Evolutionary conservation across 2,113 vertebrate species (phyloP).

Genomic region (Puntigrus tetrazona): DNA sequence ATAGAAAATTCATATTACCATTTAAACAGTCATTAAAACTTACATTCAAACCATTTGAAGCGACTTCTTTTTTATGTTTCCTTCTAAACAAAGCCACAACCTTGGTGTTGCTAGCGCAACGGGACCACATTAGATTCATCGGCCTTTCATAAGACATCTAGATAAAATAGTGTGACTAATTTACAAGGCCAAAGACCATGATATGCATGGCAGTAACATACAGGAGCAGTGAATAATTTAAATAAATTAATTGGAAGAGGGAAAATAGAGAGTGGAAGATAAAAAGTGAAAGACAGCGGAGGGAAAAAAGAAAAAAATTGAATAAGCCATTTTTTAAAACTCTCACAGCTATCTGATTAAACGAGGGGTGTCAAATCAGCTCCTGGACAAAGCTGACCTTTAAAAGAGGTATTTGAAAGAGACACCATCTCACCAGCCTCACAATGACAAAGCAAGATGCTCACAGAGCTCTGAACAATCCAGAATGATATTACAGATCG

Average conservation of each 20-base stretch:
- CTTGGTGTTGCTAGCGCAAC: not conserved
- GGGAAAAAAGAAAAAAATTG: not conserved
- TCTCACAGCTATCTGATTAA: constrained; percentile 57
- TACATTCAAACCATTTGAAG: not conserved
- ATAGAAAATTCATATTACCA: not conserved
- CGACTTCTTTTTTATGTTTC: not conserved
- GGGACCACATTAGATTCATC: not conserved
- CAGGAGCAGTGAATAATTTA: not conserved
- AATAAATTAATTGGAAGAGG: constrained; percentile 2
- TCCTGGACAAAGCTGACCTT: constrained; percentile 63
- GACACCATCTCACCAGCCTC: constrained; percentile 52
- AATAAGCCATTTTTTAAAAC: not conserved
- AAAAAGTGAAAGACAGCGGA: not conserved
- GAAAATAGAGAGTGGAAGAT: not conserved
- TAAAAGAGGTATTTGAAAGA: constrained; percentile 61
- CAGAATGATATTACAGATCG: not conserved
- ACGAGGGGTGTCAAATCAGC: constrained; percentile 49
- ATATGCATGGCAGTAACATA: not conserved
- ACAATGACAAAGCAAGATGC: constrained; percentile 49
- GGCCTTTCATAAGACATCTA: not conserved
- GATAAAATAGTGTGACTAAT: not conserved
- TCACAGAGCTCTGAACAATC: constrained; percentile 30
- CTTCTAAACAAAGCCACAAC: not conserved
- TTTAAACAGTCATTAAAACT: not conserved
- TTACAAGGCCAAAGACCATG: not conserved